Conservation (phyloP, 2,797 vertebrate genomes). For the Meda fulgida region DNA sequence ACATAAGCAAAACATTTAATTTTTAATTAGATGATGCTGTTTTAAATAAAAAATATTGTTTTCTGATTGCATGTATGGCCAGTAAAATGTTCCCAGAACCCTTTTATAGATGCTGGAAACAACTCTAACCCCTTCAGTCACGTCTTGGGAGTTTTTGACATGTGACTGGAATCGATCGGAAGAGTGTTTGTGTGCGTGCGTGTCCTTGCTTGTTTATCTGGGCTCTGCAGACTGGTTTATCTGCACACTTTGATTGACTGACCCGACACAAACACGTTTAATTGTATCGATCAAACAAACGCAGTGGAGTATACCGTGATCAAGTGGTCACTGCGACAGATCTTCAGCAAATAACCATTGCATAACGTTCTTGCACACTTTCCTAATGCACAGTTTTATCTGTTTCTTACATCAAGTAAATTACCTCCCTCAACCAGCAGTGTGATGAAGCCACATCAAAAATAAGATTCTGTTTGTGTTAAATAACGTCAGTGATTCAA, state of each 20-base stretch:
- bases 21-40: background rate
- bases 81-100: too few species aligned
- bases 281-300: slow-evolving; percentile 24
- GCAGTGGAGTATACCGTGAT: background rate
- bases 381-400: background rate
- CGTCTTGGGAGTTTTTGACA: slow-evolving; percentile 1
- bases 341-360: background rate
- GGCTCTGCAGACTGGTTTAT: slow-evolving; percentile 20
- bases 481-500: slow-evolving; percentile 48
- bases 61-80: background rate
- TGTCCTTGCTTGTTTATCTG: slow-evolving; percentile 31
- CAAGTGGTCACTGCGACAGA: background rate
- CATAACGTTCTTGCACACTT: slow-evolving; percentile 25
- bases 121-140: background rate
- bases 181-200: slow-evolving; percentile 56
- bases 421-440: slow-evolving; percentile 11
- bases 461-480: slow-evolving; percentile 18
- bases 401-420: background rate
- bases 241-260: slow-evolving; percentile 30
- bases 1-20: background rate
- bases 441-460: slow-evolving; percentile 46
- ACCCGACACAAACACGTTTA: slow-evolving; percentile 20
- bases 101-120: background rate
- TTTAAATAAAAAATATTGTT: background rate
- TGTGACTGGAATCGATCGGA: slow-evolving; percentile 34